Evolutionary conservation across 2,113 vertebrate species (phyloP).

Genomic region (Heterotilapia buettikoferi): DNA sequence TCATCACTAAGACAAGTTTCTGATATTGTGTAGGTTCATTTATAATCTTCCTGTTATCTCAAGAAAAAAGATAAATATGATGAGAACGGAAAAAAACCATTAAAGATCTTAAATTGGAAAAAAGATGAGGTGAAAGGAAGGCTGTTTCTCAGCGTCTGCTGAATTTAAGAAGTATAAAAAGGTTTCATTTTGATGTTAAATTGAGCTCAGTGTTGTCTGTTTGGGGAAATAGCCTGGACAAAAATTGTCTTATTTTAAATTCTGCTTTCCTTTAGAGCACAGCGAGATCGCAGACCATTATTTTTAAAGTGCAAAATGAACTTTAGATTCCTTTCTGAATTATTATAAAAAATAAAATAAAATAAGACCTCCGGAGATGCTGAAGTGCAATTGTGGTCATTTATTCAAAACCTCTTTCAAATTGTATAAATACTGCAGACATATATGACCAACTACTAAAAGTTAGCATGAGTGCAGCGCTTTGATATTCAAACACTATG

Average conservation of each 20-base stretch:
- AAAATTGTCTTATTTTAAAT: neutral
- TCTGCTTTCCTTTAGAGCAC: neutral
- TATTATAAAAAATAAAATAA: neutral
- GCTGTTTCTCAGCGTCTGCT: neutral
- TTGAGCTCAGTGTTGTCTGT: neutral
- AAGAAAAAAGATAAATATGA: neutral
- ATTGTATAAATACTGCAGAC: neutral
- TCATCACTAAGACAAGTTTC: neutral
- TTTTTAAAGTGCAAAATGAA: neutral
- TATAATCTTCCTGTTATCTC: neutral
- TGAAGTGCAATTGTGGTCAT: neutral
- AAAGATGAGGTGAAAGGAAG: neutral
- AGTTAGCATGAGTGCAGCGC: neutral
- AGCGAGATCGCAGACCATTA: neutral
- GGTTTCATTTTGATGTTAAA: neutral
- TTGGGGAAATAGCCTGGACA: neutral
- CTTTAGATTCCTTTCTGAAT: neutral
- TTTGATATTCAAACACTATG: neutral
- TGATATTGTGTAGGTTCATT: neutral
- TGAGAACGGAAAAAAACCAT: accelerated
- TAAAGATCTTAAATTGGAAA: neutral
- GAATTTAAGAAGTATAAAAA: neutral
- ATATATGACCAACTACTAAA: neutral
- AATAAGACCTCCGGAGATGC: neutral
- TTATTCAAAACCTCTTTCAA: neutral